Base-by-base conservation (phyloP, 2,797 vertebrate genomes). In the Microctenopoma steveboyesi region DNA sequence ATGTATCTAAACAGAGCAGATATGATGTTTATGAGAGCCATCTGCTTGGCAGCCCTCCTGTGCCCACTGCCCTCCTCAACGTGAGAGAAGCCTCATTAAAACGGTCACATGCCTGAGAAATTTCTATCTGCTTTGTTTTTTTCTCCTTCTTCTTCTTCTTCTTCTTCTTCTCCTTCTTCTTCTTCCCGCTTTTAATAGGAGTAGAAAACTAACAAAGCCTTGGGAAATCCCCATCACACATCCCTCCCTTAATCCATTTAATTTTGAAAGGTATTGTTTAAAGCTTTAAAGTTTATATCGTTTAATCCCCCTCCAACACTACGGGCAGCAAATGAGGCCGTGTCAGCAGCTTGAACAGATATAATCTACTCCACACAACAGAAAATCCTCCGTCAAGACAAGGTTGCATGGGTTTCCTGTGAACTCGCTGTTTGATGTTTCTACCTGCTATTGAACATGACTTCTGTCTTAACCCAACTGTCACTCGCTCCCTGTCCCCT, bases 261-360 rank as follows among this genome's bases (percentile, higher is more conserved):
- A 94, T 94, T 94, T 94, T 92, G 91, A 94, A 92, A 93, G 92
- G 91, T 94, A 93, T 94, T 94, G 91, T 94, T 93, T 94, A 93
- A 94, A 92, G 92, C 93, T 94, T 94, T 92, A 94, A 93, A 93
- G 93, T 94, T 93, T 90, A 93, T 92, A 93, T 92, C 88, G 90
- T 93, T 94, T 94, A 95, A 94, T 94, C 93, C 93, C 85, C 85
- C 82, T 86, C 86, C 86, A 88, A 90, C 92, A 89, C 93, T 86
- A 90, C 86, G 90, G 91, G 91, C 92, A 88, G 92, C 90, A 90
- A 93, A 92, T 91, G 89, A 93, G 93, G 90, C 90, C 85, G 79
- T 91, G 93, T 94, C 94, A 93, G 92, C 90, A 91, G 89, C 90
- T 87, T 78, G 82, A 89, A 88, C 89, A 90, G 87, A 90, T 89